Conservation (phyloP, 2,888 invertebrate species). For the Ceraclea dissimilis region DNA sequence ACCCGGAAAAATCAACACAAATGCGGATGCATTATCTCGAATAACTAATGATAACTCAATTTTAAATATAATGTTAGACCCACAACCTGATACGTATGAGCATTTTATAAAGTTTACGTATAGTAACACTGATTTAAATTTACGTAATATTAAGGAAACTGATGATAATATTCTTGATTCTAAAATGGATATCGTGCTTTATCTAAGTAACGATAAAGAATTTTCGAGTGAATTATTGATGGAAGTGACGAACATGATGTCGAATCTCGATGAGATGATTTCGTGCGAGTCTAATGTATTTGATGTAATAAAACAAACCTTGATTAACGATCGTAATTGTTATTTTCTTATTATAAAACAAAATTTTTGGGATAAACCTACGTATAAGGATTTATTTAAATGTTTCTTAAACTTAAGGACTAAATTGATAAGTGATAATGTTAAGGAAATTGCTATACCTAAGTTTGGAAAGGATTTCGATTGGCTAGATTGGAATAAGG, state of each 20-base stretch:
- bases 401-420: conserved; percentile 14
- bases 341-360: conserved; percentile 20
- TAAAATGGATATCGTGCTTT: neutral
- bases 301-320: neutral
- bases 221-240: neutral
- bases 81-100: no score
- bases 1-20: no score
- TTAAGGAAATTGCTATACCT: conserved; percentile 18
- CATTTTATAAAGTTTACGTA: no score
- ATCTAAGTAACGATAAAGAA: conserved; percentile 1
- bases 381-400: conserved; percentile 26
- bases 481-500: conserved; percentile 21
- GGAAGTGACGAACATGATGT: neutral
- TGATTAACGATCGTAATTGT: conserved; percentile 12
- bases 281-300: neutral
- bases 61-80: no score
- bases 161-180: neutral
- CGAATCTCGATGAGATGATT: no score
- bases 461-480: conserved; percentile 7
- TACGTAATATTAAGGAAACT: neutral
- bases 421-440: conserved; percentile 13
- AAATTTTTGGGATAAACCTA: conserved; percentile 23
- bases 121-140: no score
- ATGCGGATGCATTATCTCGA: no score
- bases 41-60: no score